A percentile compares a stretch with the other conserved stretches of the same genome.
Conservation (phyloP, 2,888 invertebrate species). For the Archips crataeganus region DNA sequence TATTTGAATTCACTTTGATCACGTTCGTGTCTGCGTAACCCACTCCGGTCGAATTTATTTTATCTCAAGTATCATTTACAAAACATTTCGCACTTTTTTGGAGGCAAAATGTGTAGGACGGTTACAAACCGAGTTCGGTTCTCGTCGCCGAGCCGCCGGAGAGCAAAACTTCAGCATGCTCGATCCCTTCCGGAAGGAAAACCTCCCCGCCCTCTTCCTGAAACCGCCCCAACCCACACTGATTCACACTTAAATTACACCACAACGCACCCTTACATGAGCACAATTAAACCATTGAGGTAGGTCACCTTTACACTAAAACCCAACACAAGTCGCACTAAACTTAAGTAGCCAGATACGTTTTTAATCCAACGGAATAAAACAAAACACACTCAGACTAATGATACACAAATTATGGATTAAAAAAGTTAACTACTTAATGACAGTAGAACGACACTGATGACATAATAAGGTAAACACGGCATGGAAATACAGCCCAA, state of each 20-base stretch:
- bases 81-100: constrained; percentile 38
- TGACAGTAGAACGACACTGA: constrained; percentile 46
- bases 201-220: constrained; percentile 53
- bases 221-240: constrained; percentile 51
- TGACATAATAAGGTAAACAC: constrained; percentile 48
- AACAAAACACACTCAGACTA: constrained; percentile 46
- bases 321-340: not conserved
- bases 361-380: constrained; percentile 9
- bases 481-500: constrained; percentile 44
- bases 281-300: constrained; percentile 39
- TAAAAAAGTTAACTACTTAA: constrained; percentile 52
- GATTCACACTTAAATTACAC: constrained; percentile 45
- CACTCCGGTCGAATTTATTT: constrained; percentile 36
- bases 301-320: constrained; percentile 23
- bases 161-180: constrained; percentile 88
- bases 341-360: not conserved
- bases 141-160: constrained; percentile 83
- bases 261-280: constrained; percentile 35
- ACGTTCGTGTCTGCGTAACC: constrained; percentile 36
- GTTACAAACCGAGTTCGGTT: constrained; percentile 79
- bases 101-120: constrained; percentile 41
- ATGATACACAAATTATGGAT: constrained; percentile 44
- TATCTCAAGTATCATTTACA: constrained; percentile 40
- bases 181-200: constrained; percentile 61
- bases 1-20: constrained; percentile 43